Base-by-base conservation (phyloP, 2,113 vertebrate species). In the Sprattus sprattus region DNA sequence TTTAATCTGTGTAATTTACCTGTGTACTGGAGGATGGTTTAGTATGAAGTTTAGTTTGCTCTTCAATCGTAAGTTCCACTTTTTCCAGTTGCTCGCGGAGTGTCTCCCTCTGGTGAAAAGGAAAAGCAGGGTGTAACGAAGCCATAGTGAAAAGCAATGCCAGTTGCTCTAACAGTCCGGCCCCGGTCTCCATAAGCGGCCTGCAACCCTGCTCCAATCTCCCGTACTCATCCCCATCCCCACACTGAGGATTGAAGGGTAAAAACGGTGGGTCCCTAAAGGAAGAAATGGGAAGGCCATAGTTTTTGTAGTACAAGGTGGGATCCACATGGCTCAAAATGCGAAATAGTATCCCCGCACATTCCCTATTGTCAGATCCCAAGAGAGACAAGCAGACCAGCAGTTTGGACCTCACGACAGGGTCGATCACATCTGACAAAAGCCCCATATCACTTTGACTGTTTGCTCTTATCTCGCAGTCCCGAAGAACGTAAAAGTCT, bases 81-180 rank as follows among this genome's bases (percentile, higher is more conserved):
- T 78, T 91, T 32, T 97, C 97, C 49, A 99, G 94, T 86, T 97
- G 96, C 78, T 93, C 94, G 60, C 97, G 89, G 87, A 99, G 93
- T 11, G 95, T 96, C 91, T 98, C 97, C 86, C 97, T 94, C 92
- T 99, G 98, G 93, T 99, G 97, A 92, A 99, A 99, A 45, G 96
- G 97, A 89, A 99, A 98, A 32, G 98, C 98, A 52, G 98, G 97
- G 93, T 99, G 98, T 45, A 98, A 90, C 0, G 97, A 98, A 50
- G 97, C 97, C 97, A 99, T 99, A 87, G 97, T 98, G 88, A 97
- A 97, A 7, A 99, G 98, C 93, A 99, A 93, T 28, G 97, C 95
- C 90, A 99, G 88, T 90, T 99, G 97, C 90, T 98, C 97, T 90
- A 96, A 95, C 9, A 93, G 89, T 86, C 92, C 87, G 16, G 90